Conservation (phyloP, 1,140 invertebrate species). For the Cyclargus thomasi region DNA sequence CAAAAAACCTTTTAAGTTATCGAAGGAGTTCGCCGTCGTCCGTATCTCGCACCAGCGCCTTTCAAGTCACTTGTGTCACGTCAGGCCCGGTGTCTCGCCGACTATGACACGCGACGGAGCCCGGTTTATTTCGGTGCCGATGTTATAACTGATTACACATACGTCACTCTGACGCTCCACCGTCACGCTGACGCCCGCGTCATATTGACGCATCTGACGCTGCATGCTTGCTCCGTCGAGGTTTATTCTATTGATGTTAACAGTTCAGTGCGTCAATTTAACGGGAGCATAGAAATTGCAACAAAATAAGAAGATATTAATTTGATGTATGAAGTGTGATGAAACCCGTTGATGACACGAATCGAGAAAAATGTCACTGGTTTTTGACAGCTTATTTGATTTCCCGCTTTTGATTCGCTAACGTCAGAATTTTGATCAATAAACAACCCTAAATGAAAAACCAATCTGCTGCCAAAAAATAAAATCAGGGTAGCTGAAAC, state of each 20-base stretch:
- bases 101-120: slow-evolving; percentile 41
- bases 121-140: slow-evolving; percentile 41
- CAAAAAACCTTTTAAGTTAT: no score
- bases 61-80: slow-evolving; percentile 48
- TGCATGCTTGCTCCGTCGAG: not conserved
- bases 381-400: no score
- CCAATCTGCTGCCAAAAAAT: no score
- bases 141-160: slow-evolving; percentile 40
- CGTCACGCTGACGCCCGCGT: not conserved
- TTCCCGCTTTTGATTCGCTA: no score
- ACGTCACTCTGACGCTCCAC: slow-evolving; percentile 13
- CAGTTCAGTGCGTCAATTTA: not conserved
- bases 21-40: slow-evolving; percentile 23
- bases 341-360: no score
- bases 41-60: slow-evolving; percentile 20
- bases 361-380: no score
- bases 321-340: no score
- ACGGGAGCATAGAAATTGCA: not conserved
- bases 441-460: no score
- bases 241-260: not conserved
- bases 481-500: no score
- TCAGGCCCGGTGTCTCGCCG: slow-evolving; percentile 39
- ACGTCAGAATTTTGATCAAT: no score
- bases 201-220: not conserved
- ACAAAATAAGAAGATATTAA: no score